Conservation (phyloP, 2,888 invertebrate species). For the Chelonus formosanus region DNA sequence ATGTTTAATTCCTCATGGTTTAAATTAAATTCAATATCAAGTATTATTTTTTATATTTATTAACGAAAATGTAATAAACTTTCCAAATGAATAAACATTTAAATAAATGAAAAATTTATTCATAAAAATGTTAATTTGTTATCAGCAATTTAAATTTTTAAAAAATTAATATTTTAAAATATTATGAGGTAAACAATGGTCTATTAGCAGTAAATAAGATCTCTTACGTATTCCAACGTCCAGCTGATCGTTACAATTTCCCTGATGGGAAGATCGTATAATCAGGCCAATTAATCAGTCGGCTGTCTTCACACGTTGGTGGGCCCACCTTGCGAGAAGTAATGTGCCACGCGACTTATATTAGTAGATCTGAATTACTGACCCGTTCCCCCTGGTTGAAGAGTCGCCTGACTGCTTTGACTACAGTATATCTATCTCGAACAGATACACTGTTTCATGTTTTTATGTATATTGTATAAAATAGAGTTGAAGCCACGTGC, state of each 20-base stretch:
- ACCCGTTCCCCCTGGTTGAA: slow-evolving; percentile 26
- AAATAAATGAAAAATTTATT: no score
- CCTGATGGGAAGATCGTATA: slow-evolving; percentile 20
- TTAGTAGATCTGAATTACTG: slow-evolving; percentile 42
- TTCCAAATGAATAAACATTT: no score
- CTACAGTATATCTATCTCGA: not conserved
- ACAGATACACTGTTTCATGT: slow-evolving; percentile 34
- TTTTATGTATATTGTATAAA: slow-evolving; percentile 28
- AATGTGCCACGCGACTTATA: slow-evolving; percentile 39
- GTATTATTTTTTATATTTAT: no score
- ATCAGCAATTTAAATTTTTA: no score
- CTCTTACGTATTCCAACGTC: not conserved
- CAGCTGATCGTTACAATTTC: slow-evolving; percentile 5
- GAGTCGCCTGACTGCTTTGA: not conserved
- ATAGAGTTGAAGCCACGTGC: slow-evolving; percentile 35
- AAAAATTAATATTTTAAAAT: no score
- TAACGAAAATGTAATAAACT: no score
- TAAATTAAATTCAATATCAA: no score
- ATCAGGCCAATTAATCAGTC: slow-evolving; percentile 55
- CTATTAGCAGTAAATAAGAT: no score
- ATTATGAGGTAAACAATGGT: no score
- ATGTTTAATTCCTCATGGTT: no score
- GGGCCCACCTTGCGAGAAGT: slow-evolving; percentile 54
- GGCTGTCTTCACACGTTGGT: slow-evolving; percentile 55
- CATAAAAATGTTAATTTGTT: no score